Evolutionary conservation across 2,113 vertebrate genomes (phyloP).

Genomic region (Cettia cetti): DNA sequence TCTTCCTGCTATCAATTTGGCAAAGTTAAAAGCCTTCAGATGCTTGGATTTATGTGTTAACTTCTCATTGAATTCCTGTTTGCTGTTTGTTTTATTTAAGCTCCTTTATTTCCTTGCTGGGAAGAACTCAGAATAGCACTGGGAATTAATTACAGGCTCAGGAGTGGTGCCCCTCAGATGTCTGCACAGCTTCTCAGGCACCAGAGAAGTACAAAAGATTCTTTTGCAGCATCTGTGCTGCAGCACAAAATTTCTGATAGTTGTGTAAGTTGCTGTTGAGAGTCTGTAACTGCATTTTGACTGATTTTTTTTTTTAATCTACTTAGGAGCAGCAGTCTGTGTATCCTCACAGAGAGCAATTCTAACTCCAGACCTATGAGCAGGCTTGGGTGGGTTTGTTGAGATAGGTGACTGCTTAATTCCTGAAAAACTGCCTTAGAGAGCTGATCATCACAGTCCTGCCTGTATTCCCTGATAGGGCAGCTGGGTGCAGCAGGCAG

Average conservation of each 20-base stretch:
- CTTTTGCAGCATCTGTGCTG: not conserved
- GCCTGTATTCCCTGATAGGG: not conserved
- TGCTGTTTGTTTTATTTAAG: slow-evolving; percentile 12
- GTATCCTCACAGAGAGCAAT: not conserved
- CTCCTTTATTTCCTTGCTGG: not conserved
- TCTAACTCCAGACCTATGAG: not conserved
- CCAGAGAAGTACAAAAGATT: not conserved
- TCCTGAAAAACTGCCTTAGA: not conserved
- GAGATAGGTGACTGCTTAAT: not conserved
- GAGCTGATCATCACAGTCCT: not conserved
- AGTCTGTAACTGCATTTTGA: not conserved
- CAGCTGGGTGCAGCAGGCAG: not conserved
- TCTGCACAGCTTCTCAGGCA: not conserved
- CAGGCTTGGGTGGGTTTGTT: not conserved
- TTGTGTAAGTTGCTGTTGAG: not conserved
- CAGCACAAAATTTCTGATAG: not conserved
- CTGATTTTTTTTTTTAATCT: not conserved
- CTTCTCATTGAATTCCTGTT: not conserved
- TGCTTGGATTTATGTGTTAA: not conserved
- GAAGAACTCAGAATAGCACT: not conserved
- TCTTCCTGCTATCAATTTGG: not conserved
- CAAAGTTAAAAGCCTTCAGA: not conserved
- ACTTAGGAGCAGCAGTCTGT: not conserved
- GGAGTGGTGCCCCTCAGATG: not conserved
- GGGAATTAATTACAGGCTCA: not conserved